A percentile compares a stretch with the other conserved stretches of the same genome.
phyloP scores from a whole-genome alignment of 2,113 vertebrate species.

The Numenius arquata region DNA sequence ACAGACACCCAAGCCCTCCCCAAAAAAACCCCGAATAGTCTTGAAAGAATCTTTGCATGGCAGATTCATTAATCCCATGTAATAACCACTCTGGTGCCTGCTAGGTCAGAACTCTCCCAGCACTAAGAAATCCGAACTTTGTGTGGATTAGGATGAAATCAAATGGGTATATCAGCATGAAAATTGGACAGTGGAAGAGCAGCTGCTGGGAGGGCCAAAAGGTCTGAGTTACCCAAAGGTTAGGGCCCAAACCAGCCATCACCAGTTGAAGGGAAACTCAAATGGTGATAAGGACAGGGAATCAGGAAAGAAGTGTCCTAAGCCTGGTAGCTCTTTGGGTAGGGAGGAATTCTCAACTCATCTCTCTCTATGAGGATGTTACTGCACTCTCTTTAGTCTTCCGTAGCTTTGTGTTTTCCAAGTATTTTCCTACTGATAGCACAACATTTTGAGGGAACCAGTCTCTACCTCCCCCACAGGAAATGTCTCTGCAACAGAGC shows the following conservation, averaged over 20 bases:
- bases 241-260: background rate
- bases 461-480: background rate
- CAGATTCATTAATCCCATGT: slow-evolving; percentile 15
- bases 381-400: background rate
- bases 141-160: slow-evolving; percentile 18
- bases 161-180: background rate
- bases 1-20: background rate
- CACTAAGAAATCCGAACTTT: background rate
- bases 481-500: background rate
- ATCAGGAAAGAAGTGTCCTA: background rate
- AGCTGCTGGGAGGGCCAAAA: background rate
- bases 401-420: background rate
- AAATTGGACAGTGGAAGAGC: background rate
- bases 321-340: background rate
- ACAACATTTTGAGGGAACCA: background rate
- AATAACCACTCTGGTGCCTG: background rate
- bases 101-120: background rate
- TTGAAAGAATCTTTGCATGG: background rate
- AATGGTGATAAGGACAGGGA: background rate
- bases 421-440: background rate
- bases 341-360: background rate
- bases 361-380: background rate
- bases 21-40: accelerated
- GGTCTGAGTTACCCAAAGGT: background rate
- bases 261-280: background rate